Conservation (phyloP, 1,140 invertebrate species). For the Bombyx mandarina region DNA sequence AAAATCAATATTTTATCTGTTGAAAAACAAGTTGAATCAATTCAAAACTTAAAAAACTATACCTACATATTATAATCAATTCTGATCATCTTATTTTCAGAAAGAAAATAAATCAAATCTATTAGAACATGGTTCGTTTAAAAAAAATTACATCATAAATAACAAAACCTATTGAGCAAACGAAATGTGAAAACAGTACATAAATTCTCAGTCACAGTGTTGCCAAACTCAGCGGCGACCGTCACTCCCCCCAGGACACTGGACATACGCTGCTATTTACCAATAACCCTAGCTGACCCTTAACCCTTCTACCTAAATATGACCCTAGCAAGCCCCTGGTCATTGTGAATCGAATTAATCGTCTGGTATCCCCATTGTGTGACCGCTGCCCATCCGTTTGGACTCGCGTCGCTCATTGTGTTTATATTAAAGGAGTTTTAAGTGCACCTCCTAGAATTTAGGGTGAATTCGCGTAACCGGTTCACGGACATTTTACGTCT, state of each 20-base stretch:
- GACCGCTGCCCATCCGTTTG: slow-evolving; percentile 45
- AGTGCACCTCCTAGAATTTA: slow-evolving; percentile 39
- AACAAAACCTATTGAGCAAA: slow-evolving; percentile 14
- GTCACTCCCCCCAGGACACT: slow-evolving; percentile 47
- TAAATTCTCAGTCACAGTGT: slow-evolving; percentile 56
- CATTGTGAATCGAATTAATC: slow-evolving; percentile 64
- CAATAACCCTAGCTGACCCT: slow-evolving; percentile 54
- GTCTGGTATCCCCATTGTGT: slow-evolving; percentile 49
- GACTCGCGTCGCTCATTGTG: slow-evolving; percentile 36
- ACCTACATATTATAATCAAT: no score
- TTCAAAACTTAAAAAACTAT: no score
- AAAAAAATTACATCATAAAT: background rate
- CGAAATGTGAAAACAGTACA: slow-evolving; percentile 27
- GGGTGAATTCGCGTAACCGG: slow-evolving; percentile 35
- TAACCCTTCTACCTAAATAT: slow-evolving; percentile 66
- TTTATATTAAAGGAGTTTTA: slow-evolving; percentile 55
- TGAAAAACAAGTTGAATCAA: no score
- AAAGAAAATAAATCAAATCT: no score
- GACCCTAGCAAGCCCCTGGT: slow-evolving; percentile 41
- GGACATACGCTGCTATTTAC: slow-evolving; percentile 56
- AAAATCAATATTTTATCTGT: no score
- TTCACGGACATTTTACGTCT: slow-evolving; percentile 42
- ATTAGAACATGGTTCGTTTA: no score
- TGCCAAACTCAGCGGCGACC: slow-evolving; percentile 35
- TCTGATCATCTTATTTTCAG: no score